These are phyloP conservation scores for Myocastor coypus DNA, from an alignment of 2,113 vertebrate genomes.

Conservation along the genomic window DNA sequence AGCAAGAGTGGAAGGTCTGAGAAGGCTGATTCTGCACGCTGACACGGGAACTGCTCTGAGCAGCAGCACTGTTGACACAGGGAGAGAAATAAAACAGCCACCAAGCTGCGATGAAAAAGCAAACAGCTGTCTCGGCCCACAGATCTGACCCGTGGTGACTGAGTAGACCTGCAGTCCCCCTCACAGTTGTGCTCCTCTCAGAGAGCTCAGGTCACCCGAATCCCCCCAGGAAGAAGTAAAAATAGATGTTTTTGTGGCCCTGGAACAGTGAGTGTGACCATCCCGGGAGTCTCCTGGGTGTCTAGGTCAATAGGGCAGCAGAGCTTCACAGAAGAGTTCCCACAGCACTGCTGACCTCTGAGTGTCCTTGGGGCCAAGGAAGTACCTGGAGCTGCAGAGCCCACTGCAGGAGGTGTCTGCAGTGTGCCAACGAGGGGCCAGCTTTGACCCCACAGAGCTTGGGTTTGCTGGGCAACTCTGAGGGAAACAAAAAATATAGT, in stretches of 20 bases:
- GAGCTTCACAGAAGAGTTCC: not conserved
- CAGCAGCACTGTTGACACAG: slow-evolving; percentile 66
- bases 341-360: not conserved
- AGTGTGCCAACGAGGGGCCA: not conserved
- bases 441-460: not conserved
- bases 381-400: not conserved
- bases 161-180: slow-evolving; percentile 79
- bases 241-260: slow-evolving; percentile 54
- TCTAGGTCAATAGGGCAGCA: not conserved
- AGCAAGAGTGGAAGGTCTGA: slow-evolving; percentile 68
- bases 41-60: slow-evolving; percentile 77
- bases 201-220: slow-evolving; percentile 62
- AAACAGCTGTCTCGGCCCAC: slow-evolving; percentile 78
- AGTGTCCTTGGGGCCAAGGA: not conserved
- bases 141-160: slow-evolving; percentile 80
- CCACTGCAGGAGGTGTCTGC: not conserved
- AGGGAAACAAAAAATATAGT: not conserved
- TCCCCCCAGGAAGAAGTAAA: slow-evolving; percentile 72
- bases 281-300: not conserved
- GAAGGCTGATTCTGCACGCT: slow-evolving; percentile 82
- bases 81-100: slow-evolving; percentile 82
- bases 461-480: not conserved
- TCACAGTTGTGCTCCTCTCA: slow-evolving; percentile 73
- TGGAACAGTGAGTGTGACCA: slow-evolving; percentile 54
- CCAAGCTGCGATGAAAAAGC: slow-evolving; percentile 73